Percentiles rank a stretch among this genome's conserved stretches.
Conservation (phyloP, 2,797 vertebrate species). For the Bovichtus diacanthus region DNA sequence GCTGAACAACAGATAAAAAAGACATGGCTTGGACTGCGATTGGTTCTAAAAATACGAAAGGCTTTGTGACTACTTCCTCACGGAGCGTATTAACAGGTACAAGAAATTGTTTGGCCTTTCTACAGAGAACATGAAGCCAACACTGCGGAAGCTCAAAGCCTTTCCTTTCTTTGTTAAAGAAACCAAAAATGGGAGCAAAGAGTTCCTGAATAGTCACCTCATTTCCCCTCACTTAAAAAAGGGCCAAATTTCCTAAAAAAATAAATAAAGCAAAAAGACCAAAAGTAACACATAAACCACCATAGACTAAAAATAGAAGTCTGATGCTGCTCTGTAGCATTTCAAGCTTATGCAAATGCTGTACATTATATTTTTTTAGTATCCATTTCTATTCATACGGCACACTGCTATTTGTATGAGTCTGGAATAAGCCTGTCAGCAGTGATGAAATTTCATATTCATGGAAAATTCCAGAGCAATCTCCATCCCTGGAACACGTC, state of each 20-base stretch:
- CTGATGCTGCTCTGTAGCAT: conserved; percentile 12
- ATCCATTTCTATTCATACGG: conserved; percentile 66
- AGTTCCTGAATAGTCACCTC: not conserved
- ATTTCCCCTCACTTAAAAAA: conserved; percentile 34
- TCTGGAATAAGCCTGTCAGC: conserved; percentile 64
- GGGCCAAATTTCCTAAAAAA: conserved; percentile 16
- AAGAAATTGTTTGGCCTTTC: conserved; percentile 49
- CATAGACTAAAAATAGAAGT: conserved; percentile 6
- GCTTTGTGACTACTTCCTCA: conserved; percentile 39
- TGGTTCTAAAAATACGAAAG: conserved; percentile 61
- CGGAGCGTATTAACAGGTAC: conserved; percentile 27
- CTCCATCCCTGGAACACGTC: conserved; percentile 60
- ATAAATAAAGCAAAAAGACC: conserved; percentile 1
- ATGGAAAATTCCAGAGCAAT: conserved; percentile 76
- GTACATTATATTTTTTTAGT: conserved; percentile 48
- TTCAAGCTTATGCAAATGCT: conserved; percentile 48
- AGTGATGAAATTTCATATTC: conserved; percentile 78
- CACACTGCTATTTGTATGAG: conserved; percentile 47
- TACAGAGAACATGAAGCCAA: conserved; percentile 17
- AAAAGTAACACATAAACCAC: not conserved
- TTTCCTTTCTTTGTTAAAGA: conserved; percentile 36
- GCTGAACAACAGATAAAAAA: conserved; percentile 49
- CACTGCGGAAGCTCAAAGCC: conserved; percentile 10
- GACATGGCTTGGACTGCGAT: conserved; percentile 30
- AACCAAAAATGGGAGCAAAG: conserved; percentile 12